Conservation (phyloP, 1,140 invertebrate species). For the Bombus fervidus region DNA sequence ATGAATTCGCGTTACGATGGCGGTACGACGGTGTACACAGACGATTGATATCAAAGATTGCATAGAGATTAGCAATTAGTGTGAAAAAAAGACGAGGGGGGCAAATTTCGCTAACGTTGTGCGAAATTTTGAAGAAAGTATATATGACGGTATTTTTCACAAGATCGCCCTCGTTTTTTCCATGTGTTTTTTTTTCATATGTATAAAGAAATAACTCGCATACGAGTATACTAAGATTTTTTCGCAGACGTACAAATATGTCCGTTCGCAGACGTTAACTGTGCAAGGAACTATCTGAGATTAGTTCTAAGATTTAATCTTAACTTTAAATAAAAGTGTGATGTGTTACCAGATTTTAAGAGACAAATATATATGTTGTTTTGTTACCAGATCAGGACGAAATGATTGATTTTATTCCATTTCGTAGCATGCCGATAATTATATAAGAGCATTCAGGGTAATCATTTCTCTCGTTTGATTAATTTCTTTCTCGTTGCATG, state of each 20-base stretch:
- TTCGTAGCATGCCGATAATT: neutral
- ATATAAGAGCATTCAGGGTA: too few species aligned
- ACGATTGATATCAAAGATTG: too few species aligned
- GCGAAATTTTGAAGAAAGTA: neutral
- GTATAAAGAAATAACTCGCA: neutral
- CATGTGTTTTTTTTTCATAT: neutral
- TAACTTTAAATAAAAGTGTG: conserved; percentile 4
- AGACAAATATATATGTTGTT: conserved; percentile 41
- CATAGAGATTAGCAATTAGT: neutral
- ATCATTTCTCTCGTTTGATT: neutral
- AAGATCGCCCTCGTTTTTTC: neutral
- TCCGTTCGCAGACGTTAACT: neutral
- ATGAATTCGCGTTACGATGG: neutral
- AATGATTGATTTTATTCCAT: neutral
- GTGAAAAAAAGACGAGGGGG: neutral
- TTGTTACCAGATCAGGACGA: conserved; percentile 3
- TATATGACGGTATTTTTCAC: neutral
- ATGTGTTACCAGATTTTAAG: conserved; percentile 26
- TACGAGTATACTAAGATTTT: neutral
- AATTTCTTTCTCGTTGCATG: neutral
- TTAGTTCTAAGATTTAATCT: conserved; percentile 29
- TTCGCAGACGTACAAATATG: neutral
- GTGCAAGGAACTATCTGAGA: neutral
- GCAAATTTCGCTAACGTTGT: neutral
- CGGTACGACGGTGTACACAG: neutral